A percentile compares a stretch with the other conserved stretches of the same genome.
Conservation (phyloP, 2,888 invertebrate genomes). For the Zhuqinia jingwanae region DNA sequence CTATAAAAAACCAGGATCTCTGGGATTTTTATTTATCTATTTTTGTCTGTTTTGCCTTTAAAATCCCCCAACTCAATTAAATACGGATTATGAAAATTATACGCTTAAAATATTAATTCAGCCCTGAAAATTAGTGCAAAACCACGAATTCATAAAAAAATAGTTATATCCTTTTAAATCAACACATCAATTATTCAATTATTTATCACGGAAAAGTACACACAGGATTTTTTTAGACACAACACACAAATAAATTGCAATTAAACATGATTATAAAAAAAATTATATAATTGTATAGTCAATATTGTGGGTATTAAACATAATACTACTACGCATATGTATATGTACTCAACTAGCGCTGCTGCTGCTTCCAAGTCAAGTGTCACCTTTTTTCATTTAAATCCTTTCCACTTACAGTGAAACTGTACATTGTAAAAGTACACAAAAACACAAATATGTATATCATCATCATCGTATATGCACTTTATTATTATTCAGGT, state of each 20-base stretch:
- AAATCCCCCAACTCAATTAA: background rate
- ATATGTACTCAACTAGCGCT: background rate
- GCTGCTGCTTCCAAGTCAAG: background rate
- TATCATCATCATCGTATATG: background rate
- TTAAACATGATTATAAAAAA: too few species aligned
- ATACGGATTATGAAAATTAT: background rate
- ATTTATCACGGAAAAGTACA: slow-evolving; percentile 13
- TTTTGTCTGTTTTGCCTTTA: background rate
- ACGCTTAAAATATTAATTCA: background rate
- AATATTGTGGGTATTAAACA: too few species aligned
- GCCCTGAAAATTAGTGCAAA: slow-evolving; percentile 30
- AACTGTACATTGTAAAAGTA: background rate
- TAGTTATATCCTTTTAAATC: background rate
- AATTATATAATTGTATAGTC: too few species aligned
- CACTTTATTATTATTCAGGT: background rate
- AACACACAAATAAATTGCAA: too few species aligned
- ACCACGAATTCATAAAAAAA: background rate
- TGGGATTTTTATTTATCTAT: background rate
- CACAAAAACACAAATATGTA: background rate
- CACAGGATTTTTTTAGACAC: background rate
- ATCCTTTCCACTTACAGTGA: background rate
- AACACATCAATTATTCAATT: background rate
- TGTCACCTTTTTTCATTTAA: slow-evolving; percentile 15
- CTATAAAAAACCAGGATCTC: background rate
- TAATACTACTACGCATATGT: too few species aligned